Evolutionary conservation across 1,140 invertebrate species (phyloP), one percentile per base, ranked within the genome.

Genomic region (Chrysopa pallens): DNA sequence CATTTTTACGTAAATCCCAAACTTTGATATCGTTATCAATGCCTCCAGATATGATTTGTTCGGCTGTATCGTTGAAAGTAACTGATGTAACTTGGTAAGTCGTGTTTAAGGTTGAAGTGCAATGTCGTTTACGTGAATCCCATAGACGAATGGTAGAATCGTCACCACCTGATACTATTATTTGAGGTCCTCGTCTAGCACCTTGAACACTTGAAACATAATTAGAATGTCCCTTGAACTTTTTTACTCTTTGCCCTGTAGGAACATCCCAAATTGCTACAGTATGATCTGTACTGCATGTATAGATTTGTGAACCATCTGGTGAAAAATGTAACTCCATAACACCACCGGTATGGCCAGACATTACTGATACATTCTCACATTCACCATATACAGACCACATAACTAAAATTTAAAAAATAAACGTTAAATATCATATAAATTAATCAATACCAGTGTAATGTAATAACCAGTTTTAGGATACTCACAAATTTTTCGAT

Each of bases 321-420:
- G 88, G 80, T n/a, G 82, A 90, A 57, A 96, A 98, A 51, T 92
- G 84, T 1, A 98, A 61, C 62, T 99, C 93, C 74, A 94, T 85
- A 6, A 99, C 73, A 8, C 93, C 90, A n/a, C 95, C 95, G 12
- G 81, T 88, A 61, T 99, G 96, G 0, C 92, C 92, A 39, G 78
- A 75, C 70, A 98, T 74, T 7, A 84, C 75, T 49, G 85, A 86
- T 48, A 95, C 79, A 63, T 98, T 99, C 54, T 98, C 92, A 69
- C 94, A 98, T 57, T 99, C 92, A 5, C 89, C 94, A 63, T 93
- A 95, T 3, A 93, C 87, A 63, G 86, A 92, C 96, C 96, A 99
- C 49, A 98, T 70, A 60, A 84, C 90, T 95, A 57, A 42, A 73
- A 69, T 17, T 52, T 49, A 55, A 48, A 35, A 48, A 15, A 44